These are phyloP conservation scores for Centrocercus urophasianus DNA, from an alignment of 2,113 vertebrate genomes.

Conservation along the genomic window DNA sequence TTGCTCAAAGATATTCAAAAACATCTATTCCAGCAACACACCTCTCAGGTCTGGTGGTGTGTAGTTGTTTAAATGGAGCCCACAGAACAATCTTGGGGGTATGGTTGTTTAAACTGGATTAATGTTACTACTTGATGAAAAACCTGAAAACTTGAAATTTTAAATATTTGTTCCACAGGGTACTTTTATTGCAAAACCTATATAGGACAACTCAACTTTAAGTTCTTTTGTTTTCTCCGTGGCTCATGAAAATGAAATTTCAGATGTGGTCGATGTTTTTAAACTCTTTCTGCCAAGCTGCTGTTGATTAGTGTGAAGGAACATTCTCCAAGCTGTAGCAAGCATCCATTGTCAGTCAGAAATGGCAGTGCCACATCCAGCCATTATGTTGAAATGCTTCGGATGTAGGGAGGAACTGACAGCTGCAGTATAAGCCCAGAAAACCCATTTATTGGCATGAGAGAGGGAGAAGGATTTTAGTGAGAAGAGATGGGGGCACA, in stretches of 20 bases:
- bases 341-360: not conserved
- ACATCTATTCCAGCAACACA: not conserved
- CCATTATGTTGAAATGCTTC: not conserved
- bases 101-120: not conserved
- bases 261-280: not conserved
- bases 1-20: not conserved
- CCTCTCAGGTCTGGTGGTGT: not conserved
- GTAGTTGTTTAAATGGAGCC: not conserved
- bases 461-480: not conserved
- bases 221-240: not conserved
- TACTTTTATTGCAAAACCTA: not conserved
- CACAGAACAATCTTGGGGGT: not conserved
- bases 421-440: not conserved
- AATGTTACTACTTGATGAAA: not conserved
- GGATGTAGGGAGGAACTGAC: not conserved
- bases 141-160: not conserved
- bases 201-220: not conserved
- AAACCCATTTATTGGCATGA: rapidly evolving
- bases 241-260: not conserved
- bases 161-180: not conserved
- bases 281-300: not conserved
- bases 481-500: not conserved
- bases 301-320: not conserved
- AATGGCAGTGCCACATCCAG: not conserved
- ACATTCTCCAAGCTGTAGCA: not conserved